phyloP scores from a whole-genome alignment of 2,888 invertebrate species.

The Clusia tigrina region DNA sequence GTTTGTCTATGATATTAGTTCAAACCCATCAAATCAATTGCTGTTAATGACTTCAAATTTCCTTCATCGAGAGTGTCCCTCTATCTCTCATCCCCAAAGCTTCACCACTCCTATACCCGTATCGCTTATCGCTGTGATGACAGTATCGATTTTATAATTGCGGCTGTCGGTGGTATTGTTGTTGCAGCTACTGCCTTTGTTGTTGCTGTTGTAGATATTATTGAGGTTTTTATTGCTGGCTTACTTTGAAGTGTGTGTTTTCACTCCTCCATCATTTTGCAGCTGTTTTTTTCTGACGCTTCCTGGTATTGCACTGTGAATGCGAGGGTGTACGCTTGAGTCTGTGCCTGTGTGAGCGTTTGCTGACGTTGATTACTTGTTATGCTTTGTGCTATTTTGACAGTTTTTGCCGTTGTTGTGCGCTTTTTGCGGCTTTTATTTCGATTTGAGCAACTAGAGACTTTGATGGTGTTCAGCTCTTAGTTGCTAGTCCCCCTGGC shows the following conservation, averaged over 20 bases:
- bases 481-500: no score
- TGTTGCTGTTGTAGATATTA: conserved; percentile 9
- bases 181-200: background rate
- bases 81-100: no score
- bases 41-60: no score
- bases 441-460: no score
- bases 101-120: no score
- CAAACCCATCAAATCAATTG: no score
- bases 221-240: conserved; percentile 1
- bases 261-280: background rate
- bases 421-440: background rate
- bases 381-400: background rate
- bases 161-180: conserved; percentile 13
- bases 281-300: conserved; percentile 1
- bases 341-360: background rate
- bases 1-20: no score
- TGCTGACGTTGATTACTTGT: background rate
- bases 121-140: background rate
- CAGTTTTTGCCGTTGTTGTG: background rate
- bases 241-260: background rate
- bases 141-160: background rate
- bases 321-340: no score
- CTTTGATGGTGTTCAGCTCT: no score
- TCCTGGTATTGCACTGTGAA: background rate
- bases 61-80: no score